Evolutionary conservation across 2,888 invertebrate species (phyloP).

Genomic region (Acrocera orbiculus): DNA sequence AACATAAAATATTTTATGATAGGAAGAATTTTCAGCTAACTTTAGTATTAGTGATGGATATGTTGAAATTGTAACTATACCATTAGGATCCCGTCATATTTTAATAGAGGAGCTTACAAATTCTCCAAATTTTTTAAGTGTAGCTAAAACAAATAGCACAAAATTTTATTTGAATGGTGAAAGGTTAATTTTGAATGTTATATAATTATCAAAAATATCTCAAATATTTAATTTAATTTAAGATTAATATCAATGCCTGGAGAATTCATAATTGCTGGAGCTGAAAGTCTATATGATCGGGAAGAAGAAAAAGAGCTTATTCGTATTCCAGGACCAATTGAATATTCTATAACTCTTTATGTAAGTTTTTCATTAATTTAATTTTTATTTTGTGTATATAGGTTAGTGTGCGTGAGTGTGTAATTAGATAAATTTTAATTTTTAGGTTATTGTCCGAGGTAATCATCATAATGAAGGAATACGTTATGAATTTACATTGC

Average conservation of each 20-base stretch:
- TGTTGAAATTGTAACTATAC: constrained; percentile 45
- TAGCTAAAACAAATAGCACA: constrained; percentile 48
- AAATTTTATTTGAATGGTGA: constrained; percentile 65
- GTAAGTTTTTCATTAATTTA: constrained; percentile 34
- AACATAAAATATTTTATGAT: constrained; percentile 13
- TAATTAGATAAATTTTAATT: too few species aligned
- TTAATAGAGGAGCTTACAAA: constrained; percentile 55
- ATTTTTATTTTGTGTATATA: constrained; percentile 3
- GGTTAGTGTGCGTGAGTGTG: too few species aligned
- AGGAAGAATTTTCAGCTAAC: constrained; percentile 24
- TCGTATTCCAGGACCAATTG: constrained; percentile 62
- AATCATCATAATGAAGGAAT: constrained; percentile 63
- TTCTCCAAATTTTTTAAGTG: constrained; percentile 64
- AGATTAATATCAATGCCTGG: constrained; percentile 55
- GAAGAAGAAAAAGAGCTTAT: constrained; percentile 64
- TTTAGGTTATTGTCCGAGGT: constrained; percentile 52
- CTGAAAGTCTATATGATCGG: constrained; percentile 61
- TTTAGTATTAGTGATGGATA: constrained; percentile 43
- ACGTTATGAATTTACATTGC: constrained; percentile 57
- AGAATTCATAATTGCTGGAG: constrained; percentile 66
- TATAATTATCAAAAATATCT: not conserved
- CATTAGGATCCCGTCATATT: constrained; percentile 62
- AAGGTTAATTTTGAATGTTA: constrained; percentile 34
- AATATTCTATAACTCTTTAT: constrained; percentile 62
- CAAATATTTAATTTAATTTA: constrained; percentile 14